A percentile compares a stretch with the other conserved stretches of the same genome.
Conservation (phyloP, 2,888 invertebrate genomes). For the Argyra leucocephala region DNA sequence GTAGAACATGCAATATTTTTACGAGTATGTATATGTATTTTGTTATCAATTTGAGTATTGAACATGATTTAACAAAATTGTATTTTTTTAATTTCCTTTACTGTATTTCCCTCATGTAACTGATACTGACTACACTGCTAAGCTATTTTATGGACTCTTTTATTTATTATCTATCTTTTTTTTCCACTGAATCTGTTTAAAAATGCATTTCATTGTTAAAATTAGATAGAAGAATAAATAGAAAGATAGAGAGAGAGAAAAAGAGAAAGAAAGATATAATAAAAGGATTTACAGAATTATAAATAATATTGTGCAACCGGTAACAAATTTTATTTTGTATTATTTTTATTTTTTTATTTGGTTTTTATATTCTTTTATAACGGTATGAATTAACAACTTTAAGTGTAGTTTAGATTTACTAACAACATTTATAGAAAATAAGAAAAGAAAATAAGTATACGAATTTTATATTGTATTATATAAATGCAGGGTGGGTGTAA, state of each 20-base stretch:
- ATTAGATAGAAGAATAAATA: background rate
- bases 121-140: too few relatives aligned
- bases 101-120: too few relatives aligned
- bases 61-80: too few relatives aligned
- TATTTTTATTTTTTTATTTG: background rate
- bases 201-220: background rate
- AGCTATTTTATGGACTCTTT: slow-evolving; percentile 9
- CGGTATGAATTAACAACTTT: background rate
- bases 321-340: background rate
- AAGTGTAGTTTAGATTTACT: too few relatives aligned
- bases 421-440: too few relatives aligned
- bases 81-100: too few relatives aligned
- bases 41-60: too few relatives aligned
- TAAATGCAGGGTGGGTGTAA: too few relatives aligned
- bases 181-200: background rate
- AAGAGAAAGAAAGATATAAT: background rate
- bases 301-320: slow-evolving; percentile 6
- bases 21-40: too few relatives aligned
- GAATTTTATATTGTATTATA: too few relatives aligned
- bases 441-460: too few relatives aligned
- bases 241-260: background rate
- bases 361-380: background rate
- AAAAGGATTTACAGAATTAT: slow-evolving; percentile 3
- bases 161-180: background rate
- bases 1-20: too few relatives aligned